These are phyloP conservation scores for Glyptemys insculpta DNA, from an alignment of 2,797 vertebrate species.

Conservation along the genomic window DNA sequence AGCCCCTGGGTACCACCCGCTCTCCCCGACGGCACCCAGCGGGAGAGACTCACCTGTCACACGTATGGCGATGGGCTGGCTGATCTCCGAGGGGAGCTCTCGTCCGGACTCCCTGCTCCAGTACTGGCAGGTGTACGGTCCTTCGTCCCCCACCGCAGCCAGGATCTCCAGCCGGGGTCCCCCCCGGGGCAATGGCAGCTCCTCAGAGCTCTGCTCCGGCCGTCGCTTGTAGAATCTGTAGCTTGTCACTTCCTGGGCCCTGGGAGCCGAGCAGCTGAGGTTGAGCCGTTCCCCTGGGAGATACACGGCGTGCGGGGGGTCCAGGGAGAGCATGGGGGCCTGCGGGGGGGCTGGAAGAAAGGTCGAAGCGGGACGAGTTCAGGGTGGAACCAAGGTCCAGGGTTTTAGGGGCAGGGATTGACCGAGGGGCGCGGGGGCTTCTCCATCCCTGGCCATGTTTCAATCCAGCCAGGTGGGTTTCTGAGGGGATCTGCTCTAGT, in stretches of 20 bases:
- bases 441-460: background rate
- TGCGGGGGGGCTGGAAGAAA: background rate
- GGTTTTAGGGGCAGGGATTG: background rate
- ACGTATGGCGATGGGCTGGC: background rate
- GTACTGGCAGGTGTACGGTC: background rate
- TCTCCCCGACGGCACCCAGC: too few relatives aligned
- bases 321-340: background rate
- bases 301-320: background rate
- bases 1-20: too few relatives aligned
- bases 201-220: too few relatives aligned
- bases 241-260: rapidly evolving
- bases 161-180: background rate
- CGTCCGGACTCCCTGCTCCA: rapidly evolving
- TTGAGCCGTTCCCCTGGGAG: background rate
- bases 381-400: background rate
- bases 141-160: background rate
- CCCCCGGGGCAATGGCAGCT: too few relatives aligned
- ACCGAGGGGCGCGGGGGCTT: background rate
- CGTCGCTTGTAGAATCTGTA: background rate
- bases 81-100: background rate
- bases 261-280: background rate
- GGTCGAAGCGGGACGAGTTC: background rate
- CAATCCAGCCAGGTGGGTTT: too few relatives aligned
- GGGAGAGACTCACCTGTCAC: background rate
- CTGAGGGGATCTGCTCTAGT: too few relatives aligned